Conservation (phyloP, 2,113 vertebrate species). For the Casuarius casuarius region DNA sequence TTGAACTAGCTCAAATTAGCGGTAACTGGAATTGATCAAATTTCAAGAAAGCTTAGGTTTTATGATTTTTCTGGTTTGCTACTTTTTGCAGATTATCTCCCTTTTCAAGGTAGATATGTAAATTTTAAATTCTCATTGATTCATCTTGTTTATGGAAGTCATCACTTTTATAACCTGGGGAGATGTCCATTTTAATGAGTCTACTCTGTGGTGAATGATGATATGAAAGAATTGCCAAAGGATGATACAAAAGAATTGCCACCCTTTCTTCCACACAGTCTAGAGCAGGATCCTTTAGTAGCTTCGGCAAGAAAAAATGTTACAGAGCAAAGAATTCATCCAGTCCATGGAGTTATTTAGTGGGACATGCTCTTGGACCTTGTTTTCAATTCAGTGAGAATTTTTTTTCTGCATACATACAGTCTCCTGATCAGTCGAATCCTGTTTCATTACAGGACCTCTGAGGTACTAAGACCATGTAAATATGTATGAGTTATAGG, state of each 20-base stretch:
- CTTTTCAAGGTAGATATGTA: neutral
- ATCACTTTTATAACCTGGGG: neutral
- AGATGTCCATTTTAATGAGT: neutral
- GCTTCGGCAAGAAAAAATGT: neutral
- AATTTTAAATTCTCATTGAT: neutral
- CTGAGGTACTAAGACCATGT: neutral
- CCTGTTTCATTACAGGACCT: neutral
- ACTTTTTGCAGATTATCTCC: neutral
- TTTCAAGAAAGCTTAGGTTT: neutral
- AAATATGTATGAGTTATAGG: neutral
- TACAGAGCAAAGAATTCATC: neutral
- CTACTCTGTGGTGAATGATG: rapidly evolving
- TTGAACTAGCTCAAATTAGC: neutral
- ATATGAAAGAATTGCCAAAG: neutral
- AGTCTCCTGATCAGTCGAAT: neutral
- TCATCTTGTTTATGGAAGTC: neutral
- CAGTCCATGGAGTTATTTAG: neutral
- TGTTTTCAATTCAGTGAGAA: neutral
- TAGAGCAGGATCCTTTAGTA: neutral
- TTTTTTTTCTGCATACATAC: neutral
- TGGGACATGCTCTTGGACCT: neutral
- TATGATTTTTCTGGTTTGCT: neutral
- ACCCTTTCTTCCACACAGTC: neutral
- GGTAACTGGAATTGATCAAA: neutral
- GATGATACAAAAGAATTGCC: neutral